These are phyloP conservation scores for Cheilosia soror DNA, from an alignment of 2,888 invertebrate genomes.

Conservation along the genomic window DNA sequence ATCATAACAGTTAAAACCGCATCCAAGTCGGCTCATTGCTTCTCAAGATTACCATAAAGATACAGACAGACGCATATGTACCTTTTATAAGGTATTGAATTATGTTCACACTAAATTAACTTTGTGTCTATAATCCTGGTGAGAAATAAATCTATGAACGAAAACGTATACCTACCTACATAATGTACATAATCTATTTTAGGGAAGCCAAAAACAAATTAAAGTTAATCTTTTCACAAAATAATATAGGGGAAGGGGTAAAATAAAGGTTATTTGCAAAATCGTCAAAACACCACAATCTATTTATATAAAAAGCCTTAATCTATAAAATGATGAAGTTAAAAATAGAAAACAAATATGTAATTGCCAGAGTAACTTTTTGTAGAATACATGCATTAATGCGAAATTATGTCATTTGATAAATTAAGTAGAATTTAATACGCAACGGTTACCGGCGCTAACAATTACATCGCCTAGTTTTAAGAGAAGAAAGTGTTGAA, in stretches of 20 bases:
- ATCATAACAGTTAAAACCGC: too few relatives aligned
- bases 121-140: too few relatives aligned
- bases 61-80: too few relatives aligned
- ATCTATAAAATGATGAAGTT: conserved; percentile 5
- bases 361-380: not conserved
- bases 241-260: not conserved
- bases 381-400: not conserved
- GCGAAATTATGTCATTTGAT: not conserved
- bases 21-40: too few relatives aligned
- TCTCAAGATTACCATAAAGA: too few relatives aligned
- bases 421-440: not conserved
- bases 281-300: conserved; percentile 9
- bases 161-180: not conserved
- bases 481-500: too few relatives aligned
- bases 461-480: too few relatives aligned
- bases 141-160: too few relatives aligned
- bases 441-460: too few relatives aligned
- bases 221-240: conserved; percentile 6
- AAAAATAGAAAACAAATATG: conserved; percentile 1
- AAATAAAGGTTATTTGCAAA: conserved; percentile 15
- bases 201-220: conserved; percentile 27
- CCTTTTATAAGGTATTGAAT: too few relatives aligned
- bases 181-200: conserved; percentile 29
- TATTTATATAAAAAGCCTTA: not conserved
- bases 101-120: too few relatives aligned